Evolutionary conservation across 2,113 vertebrate genomes (phyloP), one percentile per base, ranked within the genome.

Genomic region (Melanocharis versteri): DNA sequence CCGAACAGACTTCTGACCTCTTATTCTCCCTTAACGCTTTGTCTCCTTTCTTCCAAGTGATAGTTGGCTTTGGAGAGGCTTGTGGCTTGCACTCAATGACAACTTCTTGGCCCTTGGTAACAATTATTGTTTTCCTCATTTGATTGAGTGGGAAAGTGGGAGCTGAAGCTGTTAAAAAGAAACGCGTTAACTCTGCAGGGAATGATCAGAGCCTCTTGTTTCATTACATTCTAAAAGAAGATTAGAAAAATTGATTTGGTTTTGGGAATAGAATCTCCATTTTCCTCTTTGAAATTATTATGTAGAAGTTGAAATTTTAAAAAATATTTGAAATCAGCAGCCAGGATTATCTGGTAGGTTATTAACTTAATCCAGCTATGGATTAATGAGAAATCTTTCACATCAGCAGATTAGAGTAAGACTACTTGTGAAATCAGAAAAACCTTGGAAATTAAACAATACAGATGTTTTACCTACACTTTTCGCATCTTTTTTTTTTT

Each of bases 11-110:
- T 86, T 97, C 98, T 98, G 88, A 99, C 99, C 99, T 99, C 98
- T 98, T 99, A 95, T 65, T 99, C 35, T 98, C 98, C 95, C 98
- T 98, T 48, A 99, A 65, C 6, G 96, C 94, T 83, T 97, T 98
- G 94, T 99, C 99, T 89, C 98, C 99, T 97, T 99, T 99, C 96
- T 95, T 99, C 99, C 99, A 99, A 13, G 98, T 98, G 87, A 99
- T 98, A 40, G 97, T 86, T n/a, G 99, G 98, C 92, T 99, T 99
- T 57, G 99, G 99, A 69, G 99, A 99, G 2, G 98, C 99, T 92
- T 98, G 97, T 7, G 99, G 99, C 94, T 98, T 99, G 95, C 99
- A 99, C 45, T 99, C 99, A 39, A 99, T 97, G 23, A 97, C 75
- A 33, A 99, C 98, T 73, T 99, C 99, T 96, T 97, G 99, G 48